These are phyloP conservation scores for Molossus molossus DNA, from an alignment of 2,797 vertebrate species.

Conservation along the genomic window DNA sequence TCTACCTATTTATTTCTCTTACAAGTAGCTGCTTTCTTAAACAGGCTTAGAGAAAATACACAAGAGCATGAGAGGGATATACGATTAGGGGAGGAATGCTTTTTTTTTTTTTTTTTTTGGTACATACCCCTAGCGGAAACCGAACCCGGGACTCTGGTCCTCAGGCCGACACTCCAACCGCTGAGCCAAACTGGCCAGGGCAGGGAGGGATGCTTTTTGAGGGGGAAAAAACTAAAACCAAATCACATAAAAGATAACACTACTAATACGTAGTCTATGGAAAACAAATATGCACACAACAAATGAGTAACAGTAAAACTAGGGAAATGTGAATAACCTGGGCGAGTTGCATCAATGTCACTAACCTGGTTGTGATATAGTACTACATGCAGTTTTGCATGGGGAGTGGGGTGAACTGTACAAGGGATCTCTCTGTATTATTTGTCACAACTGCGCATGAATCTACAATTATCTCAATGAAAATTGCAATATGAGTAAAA, in stretches of 20 bases:
- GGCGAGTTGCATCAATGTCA: background rate
- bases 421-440: background rate
- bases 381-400: background rate
- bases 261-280: background rate
- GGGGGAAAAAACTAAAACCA: background rate
- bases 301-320: background rate
- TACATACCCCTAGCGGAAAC: no score
- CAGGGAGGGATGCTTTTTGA: background rate
- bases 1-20: background rate
- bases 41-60: background rate
- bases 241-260: conserved; percentile 39
- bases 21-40: background rate
- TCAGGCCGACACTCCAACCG: no score
- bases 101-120: background rate
- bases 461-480: conserved; percentile 20
- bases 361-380: background rate
- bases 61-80: background rate
- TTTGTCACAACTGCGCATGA: background rate
- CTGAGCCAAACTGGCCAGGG: no score
- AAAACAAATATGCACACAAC: background rate
- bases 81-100: background rate
- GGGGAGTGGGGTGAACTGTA: background rate
- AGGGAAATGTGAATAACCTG: background rate
- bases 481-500: background rate
- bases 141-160: no score